Evolutionary conservation across 2,888 invertebrate genomes (phyloP), one percentile per base, ranked within the genome.

Genomic region (Bellardia bayeri): DNA sequence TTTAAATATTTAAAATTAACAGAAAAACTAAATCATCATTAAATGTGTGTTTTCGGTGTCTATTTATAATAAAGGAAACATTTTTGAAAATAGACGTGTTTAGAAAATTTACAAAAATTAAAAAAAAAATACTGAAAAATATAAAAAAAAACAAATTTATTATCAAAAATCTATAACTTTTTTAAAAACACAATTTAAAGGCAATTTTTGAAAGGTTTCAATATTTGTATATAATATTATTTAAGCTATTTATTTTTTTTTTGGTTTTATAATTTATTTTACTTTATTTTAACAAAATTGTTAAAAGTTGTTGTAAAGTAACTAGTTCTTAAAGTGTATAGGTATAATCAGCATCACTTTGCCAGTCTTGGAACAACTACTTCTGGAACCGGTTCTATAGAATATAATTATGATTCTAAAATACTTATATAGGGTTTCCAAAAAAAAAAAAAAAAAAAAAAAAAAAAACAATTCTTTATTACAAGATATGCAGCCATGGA

Each of bases 151-250:
- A 82, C 75, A 88, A 23, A 63, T 56, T 54, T 68, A 82, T 68
- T 61, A 64, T 13, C 4, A 64, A 87, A 88, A 83, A 88, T 87
- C 87, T 76, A 83, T 84, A 87, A 61, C 89, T 88, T 85, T 86
- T 88, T 76, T 81, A 82, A 80, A 64, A 76, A 75, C 74, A 78
- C 66, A 92, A 92, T 90, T 91, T 89, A 90, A 92, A 90, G 92
- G 92, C 92, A 92, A 92, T 92, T 92, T 91, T 83, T 63, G 89
- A 83, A 90, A 92, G 92, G 92, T 92, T 92, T 92, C 92, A 92
- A 88, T 86, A 83, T 85, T 86, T 82, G 58, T 74, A 85, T 88
- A 68, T 71, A 75, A 61, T 82, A 71, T 83, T 61, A 66, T 75
- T 79, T 23, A 45, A 66, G 7, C 16, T 51, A 37, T 3, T 11